Percentiles rank a stretch among this genome's conserved stretches.
phyloP scores from a whole-genome alignment of 2,888 invertebrate species.

The Drosophila meridiana region DNA sequence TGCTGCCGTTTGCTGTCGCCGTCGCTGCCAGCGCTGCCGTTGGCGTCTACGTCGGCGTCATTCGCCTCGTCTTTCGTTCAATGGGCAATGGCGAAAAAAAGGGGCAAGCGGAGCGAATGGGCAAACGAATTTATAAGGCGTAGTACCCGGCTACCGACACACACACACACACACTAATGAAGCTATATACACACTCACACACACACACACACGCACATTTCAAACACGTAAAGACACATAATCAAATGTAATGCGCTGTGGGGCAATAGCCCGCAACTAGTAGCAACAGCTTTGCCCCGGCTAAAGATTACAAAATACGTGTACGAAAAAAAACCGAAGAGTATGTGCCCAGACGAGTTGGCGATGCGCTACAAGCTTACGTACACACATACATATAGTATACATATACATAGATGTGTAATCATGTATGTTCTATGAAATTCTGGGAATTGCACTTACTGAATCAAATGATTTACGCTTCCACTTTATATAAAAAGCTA shows the following conservation, averaged over 20 bases:
- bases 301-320: slow-evolving; percentile 57
- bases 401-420: background rate
- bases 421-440: slow-evolving; percentile 13
- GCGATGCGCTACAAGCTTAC: slow-evolving; percentile 23
- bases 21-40: slow-evolving; percentile 6
- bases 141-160: slow-evolving; percentile 50
- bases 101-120: slow-evolving; percentile 26
- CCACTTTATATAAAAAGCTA: background rate
- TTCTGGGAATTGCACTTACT: slow-evolving; percentile 18
- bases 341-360: slow-evolving; percentile 30
- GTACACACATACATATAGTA: too few relatives aligned
- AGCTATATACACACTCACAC: slow-evolving; percentile 3
- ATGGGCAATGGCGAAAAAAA: slow-evolving; percentile 7
- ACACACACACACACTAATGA: slow-evolving; percentile 3
- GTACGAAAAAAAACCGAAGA: slow-evolving; percentile 36
- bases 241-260: slow-evolving; percentile 77
- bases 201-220: slow-evolving; percentile 34
- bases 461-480: background rate
- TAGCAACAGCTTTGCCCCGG: slow-evolving; percentile 53
- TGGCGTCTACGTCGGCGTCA: slow-evolving; percentile 7
- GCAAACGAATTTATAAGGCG: slow-evolving; percentile 67
- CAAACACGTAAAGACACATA: slow-evolving; percentile 49
- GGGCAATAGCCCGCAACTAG: slow-evolving; percentile 74
- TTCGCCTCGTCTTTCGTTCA: slow-evolving; percentile 3
- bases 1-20: slow-evolving; percentile 44